Evolutionary conservation across 1,140 invertebrate species (phyloP).

Genomic region (Trichonephila clavipes): DNA sequence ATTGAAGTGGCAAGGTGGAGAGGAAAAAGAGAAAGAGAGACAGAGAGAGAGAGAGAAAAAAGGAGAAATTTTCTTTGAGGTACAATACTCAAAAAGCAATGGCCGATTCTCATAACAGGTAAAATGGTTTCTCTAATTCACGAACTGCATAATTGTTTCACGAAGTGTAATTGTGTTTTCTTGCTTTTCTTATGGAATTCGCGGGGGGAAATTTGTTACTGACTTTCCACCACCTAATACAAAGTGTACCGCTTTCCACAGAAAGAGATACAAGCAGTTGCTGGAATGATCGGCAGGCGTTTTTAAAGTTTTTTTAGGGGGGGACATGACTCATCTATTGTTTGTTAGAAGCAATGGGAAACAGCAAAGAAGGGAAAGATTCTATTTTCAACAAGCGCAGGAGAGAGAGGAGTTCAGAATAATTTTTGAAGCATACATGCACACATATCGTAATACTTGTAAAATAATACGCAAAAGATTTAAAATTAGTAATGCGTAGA

Average conservation of each 20-base stretch:
- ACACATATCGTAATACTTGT: too few species aligned
- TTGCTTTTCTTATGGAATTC: not conserved
- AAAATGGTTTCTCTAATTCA: conserved; percentile 57
- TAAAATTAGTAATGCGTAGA: too few species aligned
- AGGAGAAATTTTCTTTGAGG: conserved; percentile 18
- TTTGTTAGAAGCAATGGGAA: too few species aligned
- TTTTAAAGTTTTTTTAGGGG: too few species aligned
- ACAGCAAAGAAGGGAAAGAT: too few species aligned
- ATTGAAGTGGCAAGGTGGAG: not conserved
- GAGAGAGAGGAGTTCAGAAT: too few species aligned
- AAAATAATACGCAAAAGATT: too few species aligned
- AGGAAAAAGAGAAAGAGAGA: not conserved
- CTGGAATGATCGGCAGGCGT: too few species aligned
- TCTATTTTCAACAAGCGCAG: too few species aligned
- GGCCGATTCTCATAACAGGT: not conserved
- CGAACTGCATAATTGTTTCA: conserved; percentile 67
- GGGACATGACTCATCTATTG: too few species aligned
- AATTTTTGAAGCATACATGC: too few species aligned
- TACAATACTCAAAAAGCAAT: conserved; percentile 26
- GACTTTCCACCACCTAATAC: not conserved
- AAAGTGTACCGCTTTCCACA: not conserved
- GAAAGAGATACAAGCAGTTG: too few species aligned
- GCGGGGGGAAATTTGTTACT: not conserved
- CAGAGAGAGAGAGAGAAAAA: not conserved
- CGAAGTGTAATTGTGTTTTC: not conserved